Conservation (phyloP, 2,888 invertebrate species). For the Chelonus formosanus region DNA sequence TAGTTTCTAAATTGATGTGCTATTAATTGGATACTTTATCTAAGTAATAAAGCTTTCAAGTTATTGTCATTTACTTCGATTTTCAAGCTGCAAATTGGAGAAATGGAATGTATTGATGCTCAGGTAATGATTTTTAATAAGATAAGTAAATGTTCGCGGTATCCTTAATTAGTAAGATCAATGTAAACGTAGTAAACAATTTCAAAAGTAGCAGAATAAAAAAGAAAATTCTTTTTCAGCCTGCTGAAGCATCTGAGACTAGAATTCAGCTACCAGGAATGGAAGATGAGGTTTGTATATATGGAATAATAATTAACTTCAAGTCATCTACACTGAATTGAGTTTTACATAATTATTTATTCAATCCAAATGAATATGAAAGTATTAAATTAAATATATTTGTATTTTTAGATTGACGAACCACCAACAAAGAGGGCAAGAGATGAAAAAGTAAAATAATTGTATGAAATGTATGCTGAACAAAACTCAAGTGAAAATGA, state of each 20-base stretch:
- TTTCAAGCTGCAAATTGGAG: slow-evolving; percentile 70
- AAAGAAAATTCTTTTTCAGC: slow-evolving; percentile 65
- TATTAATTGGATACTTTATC: no score
- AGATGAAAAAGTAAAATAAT: slow-evolving; percentile 62
- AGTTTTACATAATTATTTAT: no score
- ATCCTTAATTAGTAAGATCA: background rate
- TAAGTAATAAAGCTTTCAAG: background rate
- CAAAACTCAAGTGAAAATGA: slow-evolving; percentile 21
- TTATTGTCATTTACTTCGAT: slow-evolving; percentile 51
- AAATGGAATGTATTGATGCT: slow-evolving; percentile 73
- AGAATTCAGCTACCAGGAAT: slow-evolving; percentile 80
- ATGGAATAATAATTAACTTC: background rate
- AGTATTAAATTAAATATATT: background rate
- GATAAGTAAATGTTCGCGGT: slow-evolving; percentile 26
- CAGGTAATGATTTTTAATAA: slow-evolving; percentile 69
- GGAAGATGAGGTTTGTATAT: slow-evolving; percentile 66
- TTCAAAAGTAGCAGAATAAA: no score
- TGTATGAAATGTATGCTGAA: slow-evolving; percentile 41
- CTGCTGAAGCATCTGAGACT: slow-evolving; percentile 82
- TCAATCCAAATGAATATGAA: no score
- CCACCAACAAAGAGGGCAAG: slow-evolving; percentile 63
- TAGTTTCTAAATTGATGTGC: no score
- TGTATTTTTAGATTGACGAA: slow-evolving; percentile 58
- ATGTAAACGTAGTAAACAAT: slow-evolving; percentile 16
- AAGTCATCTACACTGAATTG: background rate